These are phyloP conservation scores for Cyphomyrus discorhynchus DNA, from an alignment of 2,113 vertebrate genomes.

Conservation along the genomic window DNA sequence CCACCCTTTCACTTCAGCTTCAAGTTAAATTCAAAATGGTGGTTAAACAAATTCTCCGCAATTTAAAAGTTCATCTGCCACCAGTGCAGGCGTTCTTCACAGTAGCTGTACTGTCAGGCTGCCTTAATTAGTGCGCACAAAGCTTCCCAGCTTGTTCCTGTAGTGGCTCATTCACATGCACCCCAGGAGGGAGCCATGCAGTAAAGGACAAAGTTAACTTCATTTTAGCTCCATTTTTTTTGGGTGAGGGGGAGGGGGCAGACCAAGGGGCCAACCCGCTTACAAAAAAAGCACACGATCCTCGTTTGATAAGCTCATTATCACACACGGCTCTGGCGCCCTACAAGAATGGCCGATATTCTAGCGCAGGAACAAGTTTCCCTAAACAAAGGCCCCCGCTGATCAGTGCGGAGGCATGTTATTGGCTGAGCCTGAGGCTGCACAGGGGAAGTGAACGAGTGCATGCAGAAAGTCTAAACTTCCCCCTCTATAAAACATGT, in stretches of 20 bases:
- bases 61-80: slow-evolving; percentile 16
- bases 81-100: slow-evolving; percentile 29
- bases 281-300: not conserved
- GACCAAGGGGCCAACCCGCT: not conserved
- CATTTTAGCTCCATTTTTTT: slow-evolving; percentile 50
- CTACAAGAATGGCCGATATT: not conserved
- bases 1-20: not conserved
- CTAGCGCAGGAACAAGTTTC: not conserved
- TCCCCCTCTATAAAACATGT: not conserved
- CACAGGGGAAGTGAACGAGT: not conserved
- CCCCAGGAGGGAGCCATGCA: slow-evolving; percentile 44
- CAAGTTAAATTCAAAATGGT: not conserved
- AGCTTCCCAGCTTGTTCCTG: slow-evolving; percentile 52
- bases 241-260: slow-evolving; percentile 27
- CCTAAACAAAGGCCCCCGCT: not conserved
- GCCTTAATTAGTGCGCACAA: slow-evolving; percentile 56
- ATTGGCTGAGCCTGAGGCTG: not conserved
- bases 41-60: not conserved
- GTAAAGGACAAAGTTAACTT: slow-evolving; percentile 65
- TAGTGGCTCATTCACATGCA: slow-evolving; percentile 48
- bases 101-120: slow-evolving; percentile 45
- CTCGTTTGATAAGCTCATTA: slow-evolving; percentile 14
- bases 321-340: not conserved
- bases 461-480: not conserved
- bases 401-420: not conserved